Conservation (phyloP, 2,113 vertebrate species). For the Thalassarche chlororhynchos region DNA sequence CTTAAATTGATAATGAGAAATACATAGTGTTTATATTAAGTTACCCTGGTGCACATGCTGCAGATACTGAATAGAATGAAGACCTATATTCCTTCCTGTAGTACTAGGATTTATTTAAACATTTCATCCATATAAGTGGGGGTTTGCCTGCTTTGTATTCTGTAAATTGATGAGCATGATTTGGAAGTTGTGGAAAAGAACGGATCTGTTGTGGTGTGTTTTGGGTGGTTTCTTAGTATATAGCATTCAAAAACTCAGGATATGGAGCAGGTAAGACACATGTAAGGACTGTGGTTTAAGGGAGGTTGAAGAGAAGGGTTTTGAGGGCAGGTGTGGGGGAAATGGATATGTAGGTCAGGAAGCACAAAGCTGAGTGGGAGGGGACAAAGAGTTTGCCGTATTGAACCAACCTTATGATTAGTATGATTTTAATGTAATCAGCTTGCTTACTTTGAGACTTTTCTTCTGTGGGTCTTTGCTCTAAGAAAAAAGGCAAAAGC, state of each 20-base stretch:
- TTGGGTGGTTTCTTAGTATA: neutral
- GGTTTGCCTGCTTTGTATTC: neutral
- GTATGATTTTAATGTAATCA: neutral
- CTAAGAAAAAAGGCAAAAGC: neutral
- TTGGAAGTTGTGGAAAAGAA: neutral
- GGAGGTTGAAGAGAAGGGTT: neutral
- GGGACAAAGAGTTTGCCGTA: neutral
- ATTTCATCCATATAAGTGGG: neutral
- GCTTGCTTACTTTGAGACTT: neutral
- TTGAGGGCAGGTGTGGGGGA: neutral
- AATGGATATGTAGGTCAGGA: neutral
- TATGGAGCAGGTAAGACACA: neutral
- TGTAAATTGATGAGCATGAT: neutral
- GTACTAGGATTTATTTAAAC: neutral
- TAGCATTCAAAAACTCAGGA: neutral
- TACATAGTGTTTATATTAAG: fast-evolving
- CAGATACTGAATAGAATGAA: neutral
- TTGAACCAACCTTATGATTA: neutral
- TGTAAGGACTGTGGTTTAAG: neutral
- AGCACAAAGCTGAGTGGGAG: neutral
- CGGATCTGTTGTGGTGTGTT: neutral
- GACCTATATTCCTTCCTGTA: neutral
- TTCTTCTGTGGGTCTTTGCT: neutral
- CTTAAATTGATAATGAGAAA: neutral
- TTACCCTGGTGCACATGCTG: neutral